These are phyloP conservation scores for Falco biarmicus DNA, from an alignment of 2,797 vertebrate genomes.

Conservation along the genomic window DNA sequence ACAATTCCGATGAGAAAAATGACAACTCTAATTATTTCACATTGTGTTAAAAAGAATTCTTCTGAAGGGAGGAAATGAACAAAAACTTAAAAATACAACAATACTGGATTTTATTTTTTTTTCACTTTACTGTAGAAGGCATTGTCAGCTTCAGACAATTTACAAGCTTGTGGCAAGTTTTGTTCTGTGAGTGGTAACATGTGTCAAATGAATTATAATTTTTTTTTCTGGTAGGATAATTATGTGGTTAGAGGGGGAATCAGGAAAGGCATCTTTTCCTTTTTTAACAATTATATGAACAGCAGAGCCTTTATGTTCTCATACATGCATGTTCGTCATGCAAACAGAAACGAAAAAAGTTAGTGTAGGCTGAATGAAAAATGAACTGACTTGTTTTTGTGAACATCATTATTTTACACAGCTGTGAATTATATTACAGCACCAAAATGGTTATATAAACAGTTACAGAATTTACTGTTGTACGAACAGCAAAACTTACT, in stretches of 20 bases:
- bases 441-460: slow-evolving; percentile 21
- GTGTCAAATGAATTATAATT: slow-evolving; percentile 53
- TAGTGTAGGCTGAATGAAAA: slow-evolving; percentile 59
- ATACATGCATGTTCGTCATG: slow-evolving; percentile 26
- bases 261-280: background rate
- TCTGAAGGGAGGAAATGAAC: slow-evolving; percentile 32
- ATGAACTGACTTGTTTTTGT: slow-evolving; percentile 47
- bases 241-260: slow-evolving; percentile 8
- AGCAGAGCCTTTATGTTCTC: slow-evolving; percentile 53
- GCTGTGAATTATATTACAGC: slow-evolving; percentile 52
- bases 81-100: slow-evolving; percentile 2
- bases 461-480: slow-evolving; percentile 28
- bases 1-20: slow-evolving; percentile 19
- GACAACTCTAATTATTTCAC: background rate
- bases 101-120: background rate
- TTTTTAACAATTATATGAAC: slow-evolving; percentile 18
- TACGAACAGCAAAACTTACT: background rate
- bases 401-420: slow-evolving; percentile 71
- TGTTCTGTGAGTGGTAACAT: slow-evolving; percentile 42
- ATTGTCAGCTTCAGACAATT: slow-evolving; percentile 47
- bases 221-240: slow-evolving; percentile 30
- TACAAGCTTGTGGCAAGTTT: slow-evolving; percentile 26
- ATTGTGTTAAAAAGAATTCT: slow-evolving; percentile 28
- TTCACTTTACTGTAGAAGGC: background rate
- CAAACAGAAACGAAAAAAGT: slow-evolving; percentile 65